phyloP scores from a whole-genome alignment of 2,888 invertebrate genomes.

The Terebella lapidaria region DNA sequence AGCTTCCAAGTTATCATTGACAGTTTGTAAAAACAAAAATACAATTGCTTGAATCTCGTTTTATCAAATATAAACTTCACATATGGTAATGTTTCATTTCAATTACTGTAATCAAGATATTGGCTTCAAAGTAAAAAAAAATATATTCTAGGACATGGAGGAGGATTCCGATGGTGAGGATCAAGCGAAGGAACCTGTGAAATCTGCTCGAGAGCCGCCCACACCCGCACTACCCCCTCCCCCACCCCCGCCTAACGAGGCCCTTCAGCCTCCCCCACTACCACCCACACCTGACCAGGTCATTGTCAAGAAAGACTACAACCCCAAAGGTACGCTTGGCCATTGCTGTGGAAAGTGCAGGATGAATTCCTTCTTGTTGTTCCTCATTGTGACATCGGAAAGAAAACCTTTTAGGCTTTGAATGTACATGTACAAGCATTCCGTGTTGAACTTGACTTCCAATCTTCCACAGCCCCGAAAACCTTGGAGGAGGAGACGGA shows the following conservation, averaged over 20 bases:
- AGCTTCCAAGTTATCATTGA: too few species aligned
- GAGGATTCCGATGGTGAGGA: constrained; percentile 38
- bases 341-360: not conserved
- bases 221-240: constrained; percentile 41
- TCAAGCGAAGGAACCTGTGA: constrained; percentile 28
- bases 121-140: too few species aligned
- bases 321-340: constrained; percentile 76
- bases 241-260: constrained; percentile 54
- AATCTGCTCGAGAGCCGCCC: constrained; percentile 22
- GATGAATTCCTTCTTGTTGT: not conserved
- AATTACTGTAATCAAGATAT: too few species aligned
- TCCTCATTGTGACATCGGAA: too few species aligned
- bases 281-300: constrained; percentile 89
- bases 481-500: constrained; percentile 21
- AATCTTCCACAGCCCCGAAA: constrained; percentile 13
- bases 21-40: too few species aligned
- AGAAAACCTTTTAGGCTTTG: too few species aligned
- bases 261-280: constrained; percentile 62
- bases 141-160: constrained; percentile 44
- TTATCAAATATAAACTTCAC: too few species aligned
- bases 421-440: too few species aligned
- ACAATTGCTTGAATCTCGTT: too few species aligned
- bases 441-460: too few species aligned
- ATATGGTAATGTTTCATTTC: too few species aligned
- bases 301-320: constrained; percentile 89